A percentile compares a stretch with the other conserved stretches of the same genome.
Evolutionary conservation across 2,113 vertebrate species (phyloP).

Genomic region (Sceloporus tristichus): DNA sequence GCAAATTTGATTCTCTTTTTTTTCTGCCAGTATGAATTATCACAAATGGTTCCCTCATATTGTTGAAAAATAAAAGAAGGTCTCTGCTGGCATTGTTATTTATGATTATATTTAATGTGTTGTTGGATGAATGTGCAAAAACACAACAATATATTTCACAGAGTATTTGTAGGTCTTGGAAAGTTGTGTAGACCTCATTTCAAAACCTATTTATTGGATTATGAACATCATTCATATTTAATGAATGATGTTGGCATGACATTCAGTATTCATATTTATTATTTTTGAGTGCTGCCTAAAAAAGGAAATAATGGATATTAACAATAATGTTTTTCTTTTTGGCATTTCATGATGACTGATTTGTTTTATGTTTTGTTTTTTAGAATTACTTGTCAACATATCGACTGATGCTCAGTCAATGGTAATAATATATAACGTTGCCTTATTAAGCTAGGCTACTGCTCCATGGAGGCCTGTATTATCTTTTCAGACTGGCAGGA

Average conservation of each 20-base stretch:
- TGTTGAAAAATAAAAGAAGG: background rate
- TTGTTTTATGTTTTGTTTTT: background rate
- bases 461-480: background rate
- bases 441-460: too few species aligned
- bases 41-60: constrained; percentile 9
- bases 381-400: constrained; percentile 11
- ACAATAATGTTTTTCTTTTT: constrained; percentile 16
- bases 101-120: background rate
- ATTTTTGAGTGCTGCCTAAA: background rate
- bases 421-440: constrained; percentile 34
- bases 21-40: background rate
- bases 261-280: constrained; percentile 2
- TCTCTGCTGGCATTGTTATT: background rate
- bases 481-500: background rate
- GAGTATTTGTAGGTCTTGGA: background rate
- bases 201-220: constrained; percentile 12
- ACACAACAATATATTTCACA: background rate
- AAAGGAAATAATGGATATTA: background rate
- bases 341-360: background rate
- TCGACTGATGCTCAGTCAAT: background rate
- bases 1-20: background rate
- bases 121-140: background rate
- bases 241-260: background rate
- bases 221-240: background rate
- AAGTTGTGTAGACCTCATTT: background rate